phyloP scores from a whole-genome alignment of 2,888 invertebrate genomes.

The Stictocephala bisonia region DNA sequence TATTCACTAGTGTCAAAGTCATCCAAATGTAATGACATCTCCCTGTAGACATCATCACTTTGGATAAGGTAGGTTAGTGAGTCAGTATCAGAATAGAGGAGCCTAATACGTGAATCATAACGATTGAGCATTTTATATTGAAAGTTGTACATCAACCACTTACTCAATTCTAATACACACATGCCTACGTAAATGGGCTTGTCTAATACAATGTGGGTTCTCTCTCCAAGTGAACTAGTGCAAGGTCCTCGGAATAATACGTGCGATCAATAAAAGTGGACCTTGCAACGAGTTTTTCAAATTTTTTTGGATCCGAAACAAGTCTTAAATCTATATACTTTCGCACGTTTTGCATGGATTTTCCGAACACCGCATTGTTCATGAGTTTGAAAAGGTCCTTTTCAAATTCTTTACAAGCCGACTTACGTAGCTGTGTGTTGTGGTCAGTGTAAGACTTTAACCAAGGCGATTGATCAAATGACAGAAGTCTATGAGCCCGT shows the following conservation, averaged over 20 bases:
- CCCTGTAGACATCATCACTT: constrained; percentile 62
- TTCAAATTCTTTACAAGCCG: constrained; percentile 62
- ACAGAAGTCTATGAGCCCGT: constrained; percentile 60
- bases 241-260: constrained; percentile 1
- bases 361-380: constrained; percentile 58
- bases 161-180: constrained; percentile 59
- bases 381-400: constrained; percentile 54
- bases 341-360: constrained; percentile 64
- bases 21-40: constrained; percentile 50
- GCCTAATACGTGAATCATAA: constrained; percentile 53
- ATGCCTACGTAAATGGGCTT: constrained; percentile 61
- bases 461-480: constrained; percentile 60
- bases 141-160: constrained; percentile 61
- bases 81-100: constrained; percentile 61
- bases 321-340: constrained; percentile 59
- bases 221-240: constrained; percentile 36
- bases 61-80: constrained; percentile 58
- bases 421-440: constrained; percentile 48
- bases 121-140: constrained; percentile 57
- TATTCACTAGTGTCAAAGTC: too few relatives aligned
- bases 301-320: neutral
- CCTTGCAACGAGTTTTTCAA: constrained; percentile 58
- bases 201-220: constrained; percentile 55
- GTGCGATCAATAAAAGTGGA: constrained; percentile 50
- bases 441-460: constrained; percentile 58